A percentile compares a stretch with the other conserved stretches of the same genome.
Conservation (phyloP, 2,797 vertebrate genomes). For the Xenops minutus region DNA sequence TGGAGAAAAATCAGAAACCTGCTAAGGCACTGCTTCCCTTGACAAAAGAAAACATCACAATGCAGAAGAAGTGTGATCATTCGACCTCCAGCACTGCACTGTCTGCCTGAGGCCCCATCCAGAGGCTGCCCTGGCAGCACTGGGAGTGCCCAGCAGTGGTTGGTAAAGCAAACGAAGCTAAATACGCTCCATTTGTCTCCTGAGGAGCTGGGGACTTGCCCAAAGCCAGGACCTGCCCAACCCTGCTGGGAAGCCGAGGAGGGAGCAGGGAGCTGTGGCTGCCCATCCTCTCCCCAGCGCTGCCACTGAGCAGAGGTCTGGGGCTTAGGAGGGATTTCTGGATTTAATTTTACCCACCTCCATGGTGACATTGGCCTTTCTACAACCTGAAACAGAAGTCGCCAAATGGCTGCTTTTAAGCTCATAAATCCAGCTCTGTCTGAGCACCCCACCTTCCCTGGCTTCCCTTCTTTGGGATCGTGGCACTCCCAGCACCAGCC, state of each 20-base stretch:
- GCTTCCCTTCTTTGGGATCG: not conserved
- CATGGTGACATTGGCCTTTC: conserved; percentile 52
- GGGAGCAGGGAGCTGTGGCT: not conserved
- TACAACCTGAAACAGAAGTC: conserved; percentile 33
- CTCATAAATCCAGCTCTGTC: conserved; percentile 12
- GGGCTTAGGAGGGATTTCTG: conserved; percentile 54
- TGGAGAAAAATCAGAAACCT: conserved; percentile 10
- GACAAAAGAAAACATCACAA: not conserved
- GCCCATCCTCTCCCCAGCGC: not conserved
- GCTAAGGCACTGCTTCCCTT: not conserved
- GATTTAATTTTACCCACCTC: conserved; percentile 52
- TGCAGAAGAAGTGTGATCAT: not conserved
- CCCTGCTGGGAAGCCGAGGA: not conserved
- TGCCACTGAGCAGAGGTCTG: not conserved
- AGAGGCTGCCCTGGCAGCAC: not conserved
- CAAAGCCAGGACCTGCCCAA: not conserved
- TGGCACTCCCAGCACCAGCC: not conserved
- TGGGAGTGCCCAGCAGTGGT: not conserved
- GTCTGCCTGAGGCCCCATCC: not conserved
- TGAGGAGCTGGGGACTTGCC: not conserved
- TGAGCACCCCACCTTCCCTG: not conserved
- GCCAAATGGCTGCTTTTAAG: conserved; percentile 40
- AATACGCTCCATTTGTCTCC: not conserved
- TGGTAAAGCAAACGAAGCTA: not conserved
- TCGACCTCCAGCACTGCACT: not conserved